Evolutionary conservation across 2,888 invertebrate species (phyloP).

Genomic region (Cancer borealis): DNA sequence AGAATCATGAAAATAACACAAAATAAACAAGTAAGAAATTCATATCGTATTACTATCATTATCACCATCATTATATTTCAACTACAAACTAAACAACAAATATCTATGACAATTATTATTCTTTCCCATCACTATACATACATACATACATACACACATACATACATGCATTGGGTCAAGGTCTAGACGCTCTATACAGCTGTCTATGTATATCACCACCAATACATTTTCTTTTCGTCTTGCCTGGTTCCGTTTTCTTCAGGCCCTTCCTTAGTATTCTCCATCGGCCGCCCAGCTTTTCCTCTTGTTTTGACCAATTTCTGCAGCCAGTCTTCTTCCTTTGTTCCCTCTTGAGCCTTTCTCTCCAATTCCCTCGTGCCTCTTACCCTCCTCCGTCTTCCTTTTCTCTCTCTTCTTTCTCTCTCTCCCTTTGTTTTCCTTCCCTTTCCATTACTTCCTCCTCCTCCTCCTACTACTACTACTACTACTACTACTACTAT

Average conservation of each 20-base stretch:
- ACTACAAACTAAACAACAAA: not conserved
- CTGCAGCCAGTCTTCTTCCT: not conserved
- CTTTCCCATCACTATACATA: not conserved
- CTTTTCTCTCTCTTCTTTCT: not conserved
- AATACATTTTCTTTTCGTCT: not conserved
- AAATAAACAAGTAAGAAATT: not conserved
- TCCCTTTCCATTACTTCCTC: not conserved
- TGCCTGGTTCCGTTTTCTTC: not conserved
- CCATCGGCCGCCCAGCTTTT: not conserved
- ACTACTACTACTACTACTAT: not conserved
- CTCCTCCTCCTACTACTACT: not conserved
- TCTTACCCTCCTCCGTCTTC: not conserved
- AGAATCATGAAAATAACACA: not conserved
- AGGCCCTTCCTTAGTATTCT: not conserved
- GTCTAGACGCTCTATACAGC: not conserved
- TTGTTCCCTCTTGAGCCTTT: not conserved
- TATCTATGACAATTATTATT: not conserved
- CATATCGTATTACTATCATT: not conserved
- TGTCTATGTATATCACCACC: not conserved
- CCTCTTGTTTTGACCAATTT: slow-evolving; percentile 22
- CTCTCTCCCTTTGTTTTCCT: not conserved
- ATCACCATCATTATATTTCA: not conserved
- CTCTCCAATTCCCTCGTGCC: not conserved
- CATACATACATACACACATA: not conserved
- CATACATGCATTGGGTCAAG: not conserved